Evolutionary conservation across 2,113 vertebrate genomes (phyloP), one percentile per base, ranked within the genome.

Genomic region (Origma solitaria): DNA sequence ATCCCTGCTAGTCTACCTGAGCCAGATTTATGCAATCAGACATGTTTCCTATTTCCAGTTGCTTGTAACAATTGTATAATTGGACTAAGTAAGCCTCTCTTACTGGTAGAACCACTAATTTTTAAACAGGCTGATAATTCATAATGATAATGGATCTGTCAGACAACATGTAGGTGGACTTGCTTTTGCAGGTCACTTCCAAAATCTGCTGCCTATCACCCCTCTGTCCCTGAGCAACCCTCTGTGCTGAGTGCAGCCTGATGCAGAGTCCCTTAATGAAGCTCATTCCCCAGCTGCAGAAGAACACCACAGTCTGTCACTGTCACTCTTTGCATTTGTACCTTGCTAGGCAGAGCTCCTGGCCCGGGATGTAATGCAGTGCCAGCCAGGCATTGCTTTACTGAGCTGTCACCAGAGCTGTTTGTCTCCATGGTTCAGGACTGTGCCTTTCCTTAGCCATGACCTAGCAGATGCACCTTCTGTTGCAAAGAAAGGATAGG

Each of bases 361-460:
- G 33, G 53, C 53, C 65, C 0, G 0, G 13, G 33, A 56, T 11
- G 22, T 58, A 69, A n/a, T 15, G 35, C 62, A n/a, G 66, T 49
- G 53, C 31, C 64, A 58, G 65, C 49, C 61, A 37, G 65, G 33
- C 51, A 6, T 17, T 80, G 57, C 40, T 61, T 40, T 62, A 14
- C 71, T 42, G 45, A 28, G 7, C 24, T 77, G 50, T 42, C 42
- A 72, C 35, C 44, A 60, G 75, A 79, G 42, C 24, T 75, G 56
- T 77, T n/a, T 22, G 56, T 77, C 37, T 22, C 33, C 54, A 33
- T 42, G 11, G 54, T 35, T 69, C n/a, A 37, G 62, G 37, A 45
- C 40, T 21, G 33, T 56, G 54, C 31, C 45, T 86, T 45, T 86
- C 77, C 64, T 83, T 47, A 69, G 88, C 49, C 9, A 3, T 13